Evolutionary conservation across 2,888 invertebrate genomes (phyloP), one percentile per base, ranked within the genome.

Genomic region (Cylindroiulus punctatus): DNA sequence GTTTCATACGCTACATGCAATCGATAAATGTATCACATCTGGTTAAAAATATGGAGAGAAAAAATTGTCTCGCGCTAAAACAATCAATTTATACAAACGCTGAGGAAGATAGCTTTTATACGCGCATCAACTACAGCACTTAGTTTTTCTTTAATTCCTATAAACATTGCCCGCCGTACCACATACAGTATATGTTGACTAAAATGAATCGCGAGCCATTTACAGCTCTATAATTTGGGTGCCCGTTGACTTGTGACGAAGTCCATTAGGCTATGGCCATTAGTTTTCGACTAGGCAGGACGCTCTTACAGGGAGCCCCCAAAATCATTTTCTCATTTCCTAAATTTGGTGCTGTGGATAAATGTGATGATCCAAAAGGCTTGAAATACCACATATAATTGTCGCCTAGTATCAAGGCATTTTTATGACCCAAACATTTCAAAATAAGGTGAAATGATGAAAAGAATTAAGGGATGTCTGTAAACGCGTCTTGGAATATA

Each of bases 201-300:
- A 81, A 32, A 81, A 81, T 81, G 14, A 81, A 81, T 81, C 30
- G 81, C 81, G 19, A 81, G 81, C 81, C 81, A 81, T 81, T 81
- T 81, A 81, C 81, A 81, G 81, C 81, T 81, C 30, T 30, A 26
- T 81, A 14, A 81, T 81, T 81, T 81, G n/a, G 36, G 30, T 26
- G 81, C 81, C 81, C 26, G 26, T 1, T 30, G 26, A 81, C 36
- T 32, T 81, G 14, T 26, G 8, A 32, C 14, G 81, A 32, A 81
- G 36, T 81, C 81, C 32, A 81, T 81, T 32, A 81, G 81, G 81
- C 81, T 81, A 81, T 81, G 81, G 81, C 81, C 32, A 81, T 81
- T 81, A 17, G 4, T 81, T 81, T 19, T 3, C 81, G 81, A 81
- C 81, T 81, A 81, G 81, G 26, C 81, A 81, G 30, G 26, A 8